phyloP scores from a whole-genome alignment of 2,797 vertebrate species.

The Tachyglossus aculeatus region DNA sequence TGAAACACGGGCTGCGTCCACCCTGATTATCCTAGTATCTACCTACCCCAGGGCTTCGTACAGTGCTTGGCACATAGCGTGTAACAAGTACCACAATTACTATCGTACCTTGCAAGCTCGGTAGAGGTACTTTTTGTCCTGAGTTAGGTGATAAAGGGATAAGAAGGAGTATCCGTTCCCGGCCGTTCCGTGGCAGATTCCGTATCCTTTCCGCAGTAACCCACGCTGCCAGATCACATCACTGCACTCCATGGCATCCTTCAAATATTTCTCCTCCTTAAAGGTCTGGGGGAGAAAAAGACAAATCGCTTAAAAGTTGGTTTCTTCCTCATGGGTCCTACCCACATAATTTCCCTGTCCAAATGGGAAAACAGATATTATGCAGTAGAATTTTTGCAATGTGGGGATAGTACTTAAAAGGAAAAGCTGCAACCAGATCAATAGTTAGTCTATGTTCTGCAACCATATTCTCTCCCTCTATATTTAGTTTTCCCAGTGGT shows the following conservation, averaged over 20 bases:
- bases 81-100: too few species aligned
- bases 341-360: background rate
- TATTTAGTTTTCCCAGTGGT: background rate
- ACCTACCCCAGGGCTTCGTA: too few species aligned
- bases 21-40: too few species aligned
- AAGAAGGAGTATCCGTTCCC: slow-evolving; percentile 95
- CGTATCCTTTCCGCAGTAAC: slow-evolving; percentile 92
- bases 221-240: slow-evolving; percentile 97
- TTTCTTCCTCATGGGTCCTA: background rate
- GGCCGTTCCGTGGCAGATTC: slow-evolving; percentile 93
- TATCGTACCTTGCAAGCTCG: slow-evolving; percentile 95
- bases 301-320: background rate
- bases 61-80: too few species aligned
- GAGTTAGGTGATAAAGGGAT: slow-evolving; percentile 88
- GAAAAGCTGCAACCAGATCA: background rate
- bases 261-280: slow-evolving; percentile 96
- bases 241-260: slow-evolving; percentile 90
- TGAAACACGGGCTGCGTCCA: too few species aligned
- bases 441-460: background rate
- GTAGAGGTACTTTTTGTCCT: slow-evolving; percentile 93
- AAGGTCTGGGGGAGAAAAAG: slow-evolving; percentile 79
- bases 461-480: background rate
- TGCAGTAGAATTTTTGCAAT: background rate
- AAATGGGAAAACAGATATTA: background rate
- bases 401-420: background rate